Evolutionary conservation across 2,797 vertebrate species (phyloP).

Genomic region (Syngnathus rostellatus): DNA sequence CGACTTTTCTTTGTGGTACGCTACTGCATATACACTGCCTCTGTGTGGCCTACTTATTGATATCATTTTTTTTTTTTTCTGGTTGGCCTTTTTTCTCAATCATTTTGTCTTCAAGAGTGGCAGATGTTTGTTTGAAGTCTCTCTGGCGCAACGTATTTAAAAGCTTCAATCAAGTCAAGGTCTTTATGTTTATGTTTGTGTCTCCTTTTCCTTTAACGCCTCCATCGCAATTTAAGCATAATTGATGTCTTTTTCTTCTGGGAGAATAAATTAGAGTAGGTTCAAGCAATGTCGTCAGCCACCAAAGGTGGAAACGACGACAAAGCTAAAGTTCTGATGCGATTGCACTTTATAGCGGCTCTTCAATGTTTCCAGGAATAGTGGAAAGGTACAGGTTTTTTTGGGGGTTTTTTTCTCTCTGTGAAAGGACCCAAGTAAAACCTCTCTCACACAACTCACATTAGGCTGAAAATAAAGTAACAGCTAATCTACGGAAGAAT

Average conservation of each 20-base stretch:
- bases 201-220: too few relatives aligned
- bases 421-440: conserved; percentile 15
- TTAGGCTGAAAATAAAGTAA: conserved; percentile 17
- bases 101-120: too few relatives aligned
- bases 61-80: too few relatives aligned
- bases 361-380: neutral
- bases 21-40: too few relatives aligned
- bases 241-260: neutral
- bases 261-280: neutral
- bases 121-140: too few relatives aligned
- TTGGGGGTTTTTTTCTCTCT: neutral
- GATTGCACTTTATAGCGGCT: neutral
- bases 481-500: conserved; percentile 26
- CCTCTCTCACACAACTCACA: conserved; percentile 14
- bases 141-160: too few relatives aligned
- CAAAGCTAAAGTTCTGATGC: neutral
- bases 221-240: too few relatives aligned
- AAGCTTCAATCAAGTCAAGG: too few relatives aligned
- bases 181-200: too few relatives aligned
- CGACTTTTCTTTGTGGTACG: too few relatives aligned
- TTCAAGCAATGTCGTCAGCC: neutral
- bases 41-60: too few relatives aligned
- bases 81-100: too few relatives aligned
- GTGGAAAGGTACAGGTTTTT: neutral
- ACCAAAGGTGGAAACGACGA: neutral